Conservation (phyloP, 2,888 invertebrate species). For the Megaustenia siamemsis region DNA sequence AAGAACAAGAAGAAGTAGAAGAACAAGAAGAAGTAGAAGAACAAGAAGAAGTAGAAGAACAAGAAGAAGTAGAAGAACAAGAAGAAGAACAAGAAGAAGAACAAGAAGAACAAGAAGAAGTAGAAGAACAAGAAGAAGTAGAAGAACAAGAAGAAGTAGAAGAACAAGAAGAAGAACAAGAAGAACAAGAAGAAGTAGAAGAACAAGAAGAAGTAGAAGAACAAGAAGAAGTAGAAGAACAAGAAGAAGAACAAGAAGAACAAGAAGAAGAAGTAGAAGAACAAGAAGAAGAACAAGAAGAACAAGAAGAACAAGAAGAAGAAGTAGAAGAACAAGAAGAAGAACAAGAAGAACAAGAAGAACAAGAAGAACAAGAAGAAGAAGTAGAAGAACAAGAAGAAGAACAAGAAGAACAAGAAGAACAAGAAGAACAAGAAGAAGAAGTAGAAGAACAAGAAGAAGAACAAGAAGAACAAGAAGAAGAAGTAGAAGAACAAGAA, state of each 20-base stretch:
- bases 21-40: constrained; percentile 60
- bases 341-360: too few species aligned
- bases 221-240: neutral
- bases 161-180: neutral
- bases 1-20: constrained; percentile 45
- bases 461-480: neutral
- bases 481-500: neutral
- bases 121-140: neutral
- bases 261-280: neutral
- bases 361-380: neutral
- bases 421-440: neutral
- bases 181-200: neutral
- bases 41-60: constrained; percentile 54
- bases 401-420: neutral
- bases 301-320: too few species aligned
- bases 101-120: neutral
- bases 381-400: neutral
- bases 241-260: neutral
- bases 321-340: too few species aligned
- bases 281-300: too few species aligned
- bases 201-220: neutral
- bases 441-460: neutral
- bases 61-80: constrained; percentile 31
- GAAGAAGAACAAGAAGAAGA: neutral
- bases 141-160: neutral